Percentiles rank a stretch among this genome's conserved stretches.
phyloP scores from a whole-genome alignment of 1,140 invertebrate species.

The Armadillidium nasatum region DNA sequence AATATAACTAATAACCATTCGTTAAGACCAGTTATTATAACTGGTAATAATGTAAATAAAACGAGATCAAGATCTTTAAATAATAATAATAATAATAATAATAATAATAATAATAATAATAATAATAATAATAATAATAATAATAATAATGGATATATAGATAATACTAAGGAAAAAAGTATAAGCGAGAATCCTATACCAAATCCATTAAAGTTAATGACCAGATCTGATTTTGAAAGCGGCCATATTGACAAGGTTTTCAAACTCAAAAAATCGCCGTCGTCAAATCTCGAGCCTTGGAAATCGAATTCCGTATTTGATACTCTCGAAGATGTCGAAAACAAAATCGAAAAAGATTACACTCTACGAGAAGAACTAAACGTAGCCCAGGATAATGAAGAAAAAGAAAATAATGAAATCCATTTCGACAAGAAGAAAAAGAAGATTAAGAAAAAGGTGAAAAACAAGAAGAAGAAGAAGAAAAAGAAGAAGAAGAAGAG shows the following conservation, averaged over 20 bases:
- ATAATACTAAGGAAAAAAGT: no score
- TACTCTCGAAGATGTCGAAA: not conserved
- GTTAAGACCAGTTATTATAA: no score
- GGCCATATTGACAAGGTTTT: not conserved
- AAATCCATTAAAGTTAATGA: not conserved
- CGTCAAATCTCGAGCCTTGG: not conserved
- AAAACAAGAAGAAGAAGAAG: conserved; percentile 27
- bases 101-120: no score
- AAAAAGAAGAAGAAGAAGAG: conserved; percentile 24
- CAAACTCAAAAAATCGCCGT: not conserved
- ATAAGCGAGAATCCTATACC: not conserved
- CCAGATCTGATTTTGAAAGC: not conserved
- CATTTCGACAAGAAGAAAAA: not conserved
- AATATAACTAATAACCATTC: no score
- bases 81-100: no score
- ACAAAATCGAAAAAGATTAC: not conserved
- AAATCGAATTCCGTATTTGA: not conserved
- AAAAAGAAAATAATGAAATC: not conserved
- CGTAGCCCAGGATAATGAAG: not conserved
- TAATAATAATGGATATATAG: no score
- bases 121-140: no score
- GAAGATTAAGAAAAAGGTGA: not conserved
- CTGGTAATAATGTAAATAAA: no score
- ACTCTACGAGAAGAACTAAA: not conserved
- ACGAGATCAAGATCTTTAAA: no score